Conservation (phyloP, 1,140 invertebrate genomes). For the Zaprionus africanus region DNA sequence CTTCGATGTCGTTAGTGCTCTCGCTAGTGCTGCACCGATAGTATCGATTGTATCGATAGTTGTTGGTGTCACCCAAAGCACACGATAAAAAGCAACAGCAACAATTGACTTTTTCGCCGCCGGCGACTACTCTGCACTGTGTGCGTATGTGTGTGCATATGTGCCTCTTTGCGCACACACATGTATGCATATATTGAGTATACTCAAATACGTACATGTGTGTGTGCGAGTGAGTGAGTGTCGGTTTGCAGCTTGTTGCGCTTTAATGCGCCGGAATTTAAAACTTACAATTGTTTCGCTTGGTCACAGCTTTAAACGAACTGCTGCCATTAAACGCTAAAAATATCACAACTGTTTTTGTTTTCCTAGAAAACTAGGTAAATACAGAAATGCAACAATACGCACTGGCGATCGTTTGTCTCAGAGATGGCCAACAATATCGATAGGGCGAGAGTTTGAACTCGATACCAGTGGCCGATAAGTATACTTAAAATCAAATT, state of each 20-base stretch:
- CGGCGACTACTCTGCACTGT: constrained; percentile 4
- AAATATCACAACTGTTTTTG: constrained; percentile 4
- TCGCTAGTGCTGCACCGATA: constrained; percentile 26
- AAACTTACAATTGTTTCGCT: constrained; percentile 7
- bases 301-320: constrained; percentile 4
- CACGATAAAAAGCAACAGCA: constrained; percentile 16
- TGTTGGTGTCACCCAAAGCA: constrained; percentile 18
- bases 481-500: not conserved
- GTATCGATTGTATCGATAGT: constrained; percentile 46
- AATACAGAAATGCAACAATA: constrained; percentile 12
- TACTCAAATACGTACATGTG: not conserved
- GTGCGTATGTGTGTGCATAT: not conserved
- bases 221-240: not conserved
- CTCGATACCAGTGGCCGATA: constrained; percentile 1
- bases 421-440: constrained; percentile 12
- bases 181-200: no score
- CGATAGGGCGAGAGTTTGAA: constrained; percentile 13
- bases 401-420: constrained; percentile 26
- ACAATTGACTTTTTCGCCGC: constrained; percentile 4
- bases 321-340: constrained; percentile 1
- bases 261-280: constrained; percentile 8
- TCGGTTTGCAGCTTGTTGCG: constrained; percentile 10
- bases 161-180: no score
- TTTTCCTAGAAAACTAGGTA: not conserved
- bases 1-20: constrained; percentile 28